phyloP scores from a whole-genome alignment of 2,797 vertebrate species.

The Gambusia yucatana region DNA sequence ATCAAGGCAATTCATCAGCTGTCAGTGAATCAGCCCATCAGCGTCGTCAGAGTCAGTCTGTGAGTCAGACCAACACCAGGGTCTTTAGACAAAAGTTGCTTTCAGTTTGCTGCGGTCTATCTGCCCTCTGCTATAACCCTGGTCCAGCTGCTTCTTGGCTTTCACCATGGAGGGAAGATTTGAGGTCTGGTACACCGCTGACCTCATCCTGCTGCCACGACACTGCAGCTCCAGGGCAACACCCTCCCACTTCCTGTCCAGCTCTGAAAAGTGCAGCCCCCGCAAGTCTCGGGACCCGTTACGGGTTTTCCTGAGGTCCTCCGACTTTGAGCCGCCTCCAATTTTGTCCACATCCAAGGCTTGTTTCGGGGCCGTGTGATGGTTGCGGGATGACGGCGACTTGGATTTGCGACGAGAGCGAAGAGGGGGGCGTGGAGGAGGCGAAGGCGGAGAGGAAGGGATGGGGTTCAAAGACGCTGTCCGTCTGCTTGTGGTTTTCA shows the following conservation, averaged over 20 bases:
- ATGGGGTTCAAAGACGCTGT: constrained; percentile 55
- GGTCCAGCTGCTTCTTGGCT: constrained; percentile 66
- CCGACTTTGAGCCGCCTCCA: constrained; percentile 17
- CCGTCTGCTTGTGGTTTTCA: constrained; percentile 67
- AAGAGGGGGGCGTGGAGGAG: constrained; percentile 55
- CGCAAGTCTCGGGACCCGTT: constrained; percentile 37
- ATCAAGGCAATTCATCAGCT: constrained; percentile 22
- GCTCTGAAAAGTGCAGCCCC: constrained; percentile 63
- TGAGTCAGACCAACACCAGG: background rate
- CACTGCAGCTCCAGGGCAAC: constrained; percentile 79
- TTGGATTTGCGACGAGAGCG: constrained; percentile 73
- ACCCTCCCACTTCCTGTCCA: constrained; percentile 82
- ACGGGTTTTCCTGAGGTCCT: constrained; percentile 20
- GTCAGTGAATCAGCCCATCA: constrained; percentile 16
- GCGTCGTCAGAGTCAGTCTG: constrained; percentile 2
- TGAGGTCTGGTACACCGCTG: constrained; percentile 81
- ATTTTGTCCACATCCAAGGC: constrained; percentile 87
- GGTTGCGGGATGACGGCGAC: constrained; percentile 63
- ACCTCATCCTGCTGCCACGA: constrained; percentile 83
- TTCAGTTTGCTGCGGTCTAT: constrained; percentile 79
- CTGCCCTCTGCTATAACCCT: constrained; percentile 60
- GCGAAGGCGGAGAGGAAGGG: constrained; percentile 50
- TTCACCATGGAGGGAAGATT: constrained; percentile 78
- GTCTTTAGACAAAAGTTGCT: constrained; percentile 91
- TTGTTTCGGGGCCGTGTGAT: constrained; percentile 68